Base-by-base conservation (phyloP, 1,140 invertebrate species). In the Trichonephila inaurata region DNA sequence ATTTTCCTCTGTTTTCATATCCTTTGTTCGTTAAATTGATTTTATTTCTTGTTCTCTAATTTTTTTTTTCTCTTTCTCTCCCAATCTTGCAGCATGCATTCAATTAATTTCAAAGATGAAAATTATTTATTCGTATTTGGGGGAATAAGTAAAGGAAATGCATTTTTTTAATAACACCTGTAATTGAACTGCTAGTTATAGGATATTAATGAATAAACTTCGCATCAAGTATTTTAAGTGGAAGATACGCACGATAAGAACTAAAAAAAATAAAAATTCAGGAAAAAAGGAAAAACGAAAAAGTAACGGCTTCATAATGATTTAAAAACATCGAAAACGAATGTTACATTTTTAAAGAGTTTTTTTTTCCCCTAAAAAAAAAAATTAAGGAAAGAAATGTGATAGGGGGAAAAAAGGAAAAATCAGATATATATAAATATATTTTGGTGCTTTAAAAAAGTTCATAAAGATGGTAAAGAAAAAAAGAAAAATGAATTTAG, bases 161-260 rank as follows among this genome's bases (percentile, higher is more conserved):
- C 8, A 28, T 33, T 77, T 77, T 77, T 72, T 72, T 77, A 5
- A 40, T 40, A 77, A 77, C 72, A 77, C 72, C 72, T 77, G 72
- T 77, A 77, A 77, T 77, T 77, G 72, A 77, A 77, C 72, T 28
- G 28, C 33, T 40, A 77, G 72, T 77, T 77, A 77, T 77, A 21
- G 28, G 72, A 77, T 33, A 77, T 77, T 77, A 40, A 77, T 33
- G 14, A 77, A 77, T 77, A 77, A 33, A 28, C 18, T 77, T 77
- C 18, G 28, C 24, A 77, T 77, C 72, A 77, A 77, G 18, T 77
- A 33, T 40, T 33, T 69, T 18, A 24, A 16, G 14, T 33, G 28
- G 72, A 19, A 12, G 4, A 77, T 21, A 33, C 18, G 12, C 33
- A 77, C 28, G 62, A 6, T 21, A 19, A 64, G 62, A 21, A 64